These are phyloP conservation scores for Cacajao melanocephalus DNA, from an alignment of 2,797 vertebrate genomes.

Conservation along the genomic window DNA sequence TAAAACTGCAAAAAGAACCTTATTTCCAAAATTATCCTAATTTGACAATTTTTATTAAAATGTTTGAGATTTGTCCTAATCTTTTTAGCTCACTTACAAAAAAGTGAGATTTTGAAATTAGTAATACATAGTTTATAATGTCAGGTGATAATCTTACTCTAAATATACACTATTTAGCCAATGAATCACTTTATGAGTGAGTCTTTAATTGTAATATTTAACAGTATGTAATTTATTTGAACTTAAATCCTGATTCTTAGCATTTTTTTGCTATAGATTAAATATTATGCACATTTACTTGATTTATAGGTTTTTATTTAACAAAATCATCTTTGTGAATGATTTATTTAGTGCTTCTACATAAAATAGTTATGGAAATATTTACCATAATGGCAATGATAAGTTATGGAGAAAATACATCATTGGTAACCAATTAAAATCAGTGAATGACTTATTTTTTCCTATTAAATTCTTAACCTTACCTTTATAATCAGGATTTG, in stretches of 20 bases:
- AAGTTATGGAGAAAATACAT: slow-evolving; percentile 57
- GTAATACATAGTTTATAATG: not conserved
- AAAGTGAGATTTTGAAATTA: not conserved
- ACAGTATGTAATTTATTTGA: slow-evolving; percentile 28
- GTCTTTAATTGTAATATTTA: not conserved
- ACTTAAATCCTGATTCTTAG: slow-evolving; percentile 14
- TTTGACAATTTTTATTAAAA: not conserved
- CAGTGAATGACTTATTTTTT: not conserved
- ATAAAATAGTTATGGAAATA: slow-evolving; percentile 42
- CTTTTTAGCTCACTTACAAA: not conserved
- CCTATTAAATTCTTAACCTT: not conserved
- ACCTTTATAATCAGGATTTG: not conserved
- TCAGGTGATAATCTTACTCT: not conserved
- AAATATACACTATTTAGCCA: not conserved
- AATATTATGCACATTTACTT: slow-evolving; percentile 25
- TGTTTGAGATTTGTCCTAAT: not conserved
- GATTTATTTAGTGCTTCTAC: slow-evolving; percentile 45
- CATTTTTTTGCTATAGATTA: slow-evolving; percentile 25
- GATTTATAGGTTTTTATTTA: slow-evolving; percentile 44
- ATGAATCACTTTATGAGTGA: not conserved
- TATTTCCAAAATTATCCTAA: not conserved
- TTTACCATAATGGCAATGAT: not conserved
- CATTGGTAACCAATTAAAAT: slow-evolving; percentile 54
- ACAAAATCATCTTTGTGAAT: not conserved
- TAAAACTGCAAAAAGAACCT: not conserved